Evolutionary conservation across 2,888 invertebrate species (phyloP).

Genomic region (Thecocarcelia acutangulata): DNA sequence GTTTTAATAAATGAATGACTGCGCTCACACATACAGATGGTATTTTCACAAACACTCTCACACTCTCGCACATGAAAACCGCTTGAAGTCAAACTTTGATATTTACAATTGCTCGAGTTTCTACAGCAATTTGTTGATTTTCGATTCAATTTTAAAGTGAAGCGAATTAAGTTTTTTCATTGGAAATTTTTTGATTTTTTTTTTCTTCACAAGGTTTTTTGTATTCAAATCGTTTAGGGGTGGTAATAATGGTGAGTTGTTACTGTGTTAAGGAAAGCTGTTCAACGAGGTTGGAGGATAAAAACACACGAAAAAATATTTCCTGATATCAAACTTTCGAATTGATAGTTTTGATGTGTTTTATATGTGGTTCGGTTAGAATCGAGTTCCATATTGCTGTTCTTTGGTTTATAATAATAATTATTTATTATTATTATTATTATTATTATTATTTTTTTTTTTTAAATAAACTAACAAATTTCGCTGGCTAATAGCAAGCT

Average conservation of each 20-base stretch:
- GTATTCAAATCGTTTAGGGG: conserved; percentile 46
- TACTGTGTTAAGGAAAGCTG: conserved; percentile 7
- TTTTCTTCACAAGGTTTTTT: conserved; percentile 37
- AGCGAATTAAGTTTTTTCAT: conserved; percentile 46
- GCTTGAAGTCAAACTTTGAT: conserved; percentile 65
- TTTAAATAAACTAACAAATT: too few relatives aligned
- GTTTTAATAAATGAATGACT: conserved; percentile 34
- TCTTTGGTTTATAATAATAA: too few relatives aligned
- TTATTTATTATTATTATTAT: too few relatives aligned
- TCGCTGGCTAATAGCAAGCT: too few relatives aligned
- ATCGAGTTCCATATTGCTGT: too few relatives aligned
- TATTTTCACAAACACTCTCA: conserved; percentile 2
- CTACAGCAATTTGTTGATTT: conserved; percentile 71
- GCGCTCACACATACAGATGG: conserved; percentile 28
- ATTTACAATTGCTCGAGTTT: conserved; percentile 66
- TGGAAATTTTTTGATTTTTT: conserved; percentile 1
- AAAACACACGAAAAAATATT: conserved; percentile 18
- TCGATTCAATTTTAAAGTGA: conserved; percentile 69
- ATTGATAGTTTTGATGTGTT: too few relatives aligned
- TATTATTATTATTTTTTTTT: too few relatives aligned
- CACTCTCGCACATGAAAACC: conserved; percentile 1
- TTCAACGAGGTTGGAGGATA: background rate
- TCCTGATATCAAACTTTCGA: background rate
- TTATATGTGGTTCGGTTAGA: too few relatives aligned
- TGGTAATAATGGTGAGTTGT: conserved; percentile 44